phyloP scores from a whole-genome alignment of 2,113 vertebrate species.

The Callospermophilus lateralis region DNA sequence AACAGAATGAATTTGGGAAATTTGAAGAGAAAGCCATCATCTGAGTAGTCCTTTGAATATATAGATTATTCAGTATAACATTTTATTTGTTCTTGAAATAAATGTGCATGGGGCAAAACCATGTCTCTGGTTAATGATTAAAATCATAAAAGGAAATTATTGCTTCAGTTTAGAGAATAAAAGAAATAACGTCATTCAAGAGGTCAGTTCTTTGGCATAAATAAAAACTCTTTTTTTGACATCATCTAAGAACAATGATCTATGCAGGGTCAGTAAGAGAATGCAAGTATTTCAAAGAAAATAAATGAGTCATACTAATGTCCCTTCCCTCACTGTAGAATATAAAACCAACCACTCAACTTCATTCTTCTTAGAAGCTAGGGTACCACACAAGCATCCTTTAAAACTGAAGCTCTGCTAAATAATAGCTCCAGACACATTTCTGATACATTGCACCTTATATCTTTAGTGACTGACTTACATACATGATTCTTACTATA shows the following conservation, averaged over 20 bases:
- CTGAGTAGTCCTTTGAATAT: not conserved
- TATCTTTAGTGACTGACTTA: not conserved
- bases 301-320: not conserved
- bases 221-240: constrained; percentile 34
- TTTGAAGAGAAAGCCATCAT: not conserved
- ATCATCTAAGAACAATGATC: constrained; percentile 49
- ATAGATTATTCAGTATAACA: not conserved
- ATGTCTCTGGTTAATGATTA: not conserved
- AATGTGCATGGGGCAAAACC: not conserved
- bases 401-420: not conserved
- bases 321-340: not conserved
- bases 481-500: not conserved
- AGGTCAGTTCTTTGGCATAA: constrained; percentile 32
- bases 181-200: not conserved
- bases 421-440: not conserved
- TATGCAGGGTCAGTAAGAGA: not conserved
- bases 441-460: not conserved
- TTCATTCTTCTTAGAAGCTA: not conserved
- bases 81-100: constrained; percentile 39
- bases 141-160: constrained; percentile 43
- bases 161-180: not conserved
- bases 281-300: constrained; percentile 52
- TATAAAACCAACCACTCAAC: not conserved
- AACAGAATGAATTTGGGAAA: not conserved
- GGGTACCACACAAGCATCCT: not conserved